Conservation (phyloP, 2,888 invertebrate species). For the Torymus texanus region DNA sequence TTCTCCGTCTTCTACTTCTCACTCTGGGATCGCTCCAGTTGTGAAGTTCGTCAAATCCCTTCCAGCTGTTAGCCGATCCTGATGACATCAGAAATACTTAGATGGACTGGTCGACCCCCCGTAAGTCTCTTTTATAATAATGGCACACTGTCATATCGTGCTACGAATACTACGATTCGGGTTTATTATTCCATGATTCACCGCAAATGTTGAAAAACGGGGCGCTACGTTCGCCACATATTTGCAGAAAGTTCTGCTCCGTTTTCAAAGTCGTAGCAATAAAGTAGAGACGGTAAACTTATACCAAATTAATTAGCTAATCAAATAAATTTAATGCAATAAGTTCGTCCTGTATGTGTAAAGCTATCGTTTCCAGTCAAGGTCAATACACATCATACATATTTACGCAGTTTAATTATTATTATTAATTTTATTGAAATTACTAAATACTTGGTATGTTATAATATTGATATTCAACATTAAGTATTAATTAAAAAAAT, state of each 20-base stretch:
- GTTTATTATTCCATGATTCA: constrained; percentile 3
- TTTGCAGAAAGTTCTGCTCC: neutral
- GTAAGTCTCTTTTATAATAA: constrained; percentile 20
- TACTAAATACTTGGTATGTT: no score
- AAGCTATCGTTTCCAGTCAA: no score
- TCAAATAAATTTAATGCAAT: no score
- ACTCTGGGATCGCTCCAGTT: neutral
- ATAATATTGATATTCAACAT: no score
- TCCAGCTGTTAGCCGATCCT: constrained; percentile 1
- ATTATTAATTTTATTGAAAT: no score
- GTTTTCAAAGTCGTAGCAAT: constrained; percentile 28
- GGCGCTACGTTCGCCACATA: constrained; percentile 24
- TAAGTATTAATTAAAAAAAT: no score
- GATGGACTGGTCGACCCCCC: constrained; percentile 1
- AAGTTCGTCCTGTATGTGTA: no score
- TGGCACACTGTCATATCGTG: constrained; percentile 2
- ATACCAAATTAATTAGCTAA: no score
- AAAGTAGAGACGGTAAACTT: neutral
- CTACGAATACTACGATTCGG: neutral
- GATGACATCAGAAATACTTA: constrained; percentile 19
- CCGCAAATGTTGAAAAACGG: constrained; percentile 1
- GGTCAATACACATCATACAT: no score
- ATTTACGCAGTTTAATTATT: no score
- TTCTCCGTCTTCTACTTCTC: constrained; percentile 26
- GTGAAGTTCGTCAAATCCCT: constrained; percentile 1